Evolutionary conservation across 2,888 invertebrate species (phyloP).

Genomic region (Eucriotettix oculatus): DNA sequence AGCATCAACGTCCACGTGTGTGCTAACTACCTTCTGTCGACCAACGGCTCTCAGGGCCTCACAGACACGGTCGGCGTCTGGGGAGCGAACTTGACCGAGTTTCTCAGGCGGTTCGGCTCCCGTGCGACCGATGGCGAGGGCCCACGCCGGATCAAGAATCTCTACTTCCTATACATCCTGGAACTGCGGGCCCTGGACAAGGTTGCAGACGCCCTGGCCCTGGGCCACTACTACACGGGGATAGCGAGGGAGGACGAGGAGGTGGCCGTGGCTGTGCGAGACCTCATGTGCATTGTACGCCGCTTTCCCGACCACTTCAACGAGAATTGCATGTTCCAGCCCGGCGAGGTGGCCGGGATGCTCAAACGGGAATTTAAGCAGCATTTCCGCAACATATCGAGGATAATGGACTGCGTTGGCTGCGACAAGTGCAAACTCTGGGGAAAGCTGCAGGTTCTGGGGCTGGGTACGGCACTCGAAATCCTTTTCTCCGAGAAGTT

Average conservation of each 20-base stretch:
- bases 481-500: conserved; percentile 88
- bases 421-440: conserved; percentile 98
- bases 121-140: conserved; percentile 75
- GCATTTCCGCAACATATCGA: conserved; percentile 92
- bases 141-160: conserved; percentile 83
- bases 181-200: conserved; percentile 89
- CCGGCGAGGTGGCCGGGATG: conserved; percentile 52
- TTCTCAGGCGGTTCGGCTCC: conserved; percentile 68
- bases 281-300: conserved; percentile 65
- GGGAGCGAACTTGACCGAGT: conserved; percentile 70
- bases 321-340: conserved; percentile 83
- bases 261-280: conserved; percentile 65
- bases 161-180: conserved; percentile 90
- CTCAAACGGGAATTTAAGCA: conserved; percentile 82
- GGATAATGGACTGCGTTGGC: conserved; percentile 99
- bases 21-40: conserved; percentile 72
- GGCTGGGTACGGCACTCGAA: conserved; percentile 94
- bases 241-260: conserved; percentile 73
- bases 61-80: conserved; percentile 40
- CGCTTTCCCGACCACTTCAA: conserved; percentile 87
- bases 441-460: conserved; percentile 91
- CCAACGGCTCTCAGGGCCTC: conserved; percentile 34
- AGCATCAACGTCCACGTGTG: conserved; percentile 96
- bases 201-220: conserved; percentile 71
- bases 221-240: conserved; percentile 85